These are phyloP conservation scores for Lypha dubia DNA, from an alignment of 2,888 invertebrate genomes.

Conservation along the genomic window DNA sequence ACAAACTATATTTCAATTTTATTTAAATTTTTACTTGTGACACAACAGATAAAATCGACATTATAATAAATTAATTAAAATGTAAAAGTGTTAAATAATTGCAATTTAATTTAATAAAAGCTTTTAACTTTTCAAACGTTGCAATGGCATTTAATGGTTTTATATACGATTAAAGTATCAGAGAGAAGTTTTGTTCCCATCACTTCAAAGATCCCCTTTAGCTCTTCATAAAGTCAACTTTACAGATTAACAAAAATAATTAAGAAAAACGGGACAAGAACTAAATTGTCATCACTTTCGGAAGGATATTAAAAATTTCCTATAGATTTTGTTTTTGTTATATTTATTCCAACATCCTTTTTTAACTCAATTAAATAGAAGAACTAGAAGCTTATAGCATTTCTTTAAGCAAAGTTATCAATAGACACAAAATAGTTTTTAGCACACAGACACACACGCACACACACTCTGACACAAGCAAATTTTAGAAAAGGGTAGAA, in stretches of 20 bases:
- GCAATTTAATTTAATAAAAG: too few relatives aligned
- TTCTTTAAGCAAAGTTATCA: conserved; percentile 42
- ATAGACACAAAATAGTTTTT: conserved; percentile 1
- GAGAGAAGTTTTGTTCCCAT: neutral
- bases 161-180: neutral
- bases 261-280: conserved; percentile 9
- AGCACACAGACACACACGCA: neutral
- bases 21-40: too few relatives aligned
- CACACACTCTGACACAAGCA: neutral
- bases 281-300: conserved; percentile 9
- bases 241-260: conserved; percentile 42
- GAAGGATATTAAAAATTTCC: conserved; percentile 66
- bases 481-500: neutral
- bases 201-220: conserved; percentile 10
- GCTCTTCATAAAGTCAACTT: conserved; percentile 31
- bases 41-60: too few relatives aligned
- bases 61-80: neutral
- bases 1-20: too few relatives aligned
- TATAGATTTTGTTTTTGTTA: conserved; percentile 46
- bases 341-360: conserved; percentile 28
- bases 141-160: neutral
- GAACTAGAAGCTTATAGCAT: conserved; percentile 19
- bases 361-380: conserved; percentile 67
- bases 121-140: too few relatives aligned
- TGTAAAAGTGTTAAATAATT: neutral